Base-by-base conservation (phyloP, 2,113 vertebrate genomes). In the Strigops habroptila region DNA sequence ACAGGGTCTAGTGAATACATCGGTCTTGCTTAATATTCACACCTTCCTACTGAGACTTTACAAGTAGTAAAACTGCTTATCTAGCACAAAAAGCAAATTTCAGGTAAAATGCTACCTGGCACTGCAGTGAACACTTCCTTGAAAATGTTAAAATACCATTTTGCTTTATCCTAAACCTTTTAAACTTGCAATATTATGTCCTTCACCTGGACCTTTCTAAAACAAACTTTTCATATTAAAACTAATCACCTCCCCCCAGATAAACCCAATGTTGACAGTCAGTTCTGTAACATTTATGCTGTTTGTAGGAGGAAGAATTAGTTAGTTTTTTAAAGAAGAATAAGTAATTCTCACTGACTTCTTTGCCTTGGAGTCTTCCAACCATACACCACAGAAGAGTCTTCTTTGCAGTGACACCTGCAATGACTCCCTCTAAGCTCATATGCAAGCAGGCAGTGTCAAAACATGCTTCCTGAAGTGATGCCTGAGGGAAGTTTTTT, bases 381-480 rank as follows among this genome's bases (percentile, higher is more conserved):
- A 41, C 35, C 10, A 3, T 33, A 68, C 24, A 75, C 0, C 3
- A 83, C 12, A 62, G 55, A 57, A 57, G 67, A 83, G 37, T 44
- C 35, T 0, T 83, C 77, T 77, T 46, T 70, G 39, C 55, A 64
- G 43, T 78, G 82, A 91, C 88, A 95, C 82, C 71, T 94, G 73
- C 64, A 93, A 30, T 55, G 57, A 85, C 51, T 92, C 55, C 35
- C 35, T 67, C 57, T 51, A 74, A 90, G 74, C 14, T 2, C 52
- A 35, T 48, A 81, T 70, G 62, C 86, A 90, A 82, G 48, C 52
- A 82, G 33, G 64, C 64, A 92, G 52, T 84, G 80, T 75, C 90
- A 95, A 95, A 96, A 91, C 53, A 67, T 13, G 48, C 82, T 86
- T 88, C 71, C 43, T 80, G 11, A 79, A 93, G 52, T 35, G 62